phyloP scores from a whole-genome alignment of 2,888 invertebrate genomes.

The Trichopria drosophilae region DNA sequence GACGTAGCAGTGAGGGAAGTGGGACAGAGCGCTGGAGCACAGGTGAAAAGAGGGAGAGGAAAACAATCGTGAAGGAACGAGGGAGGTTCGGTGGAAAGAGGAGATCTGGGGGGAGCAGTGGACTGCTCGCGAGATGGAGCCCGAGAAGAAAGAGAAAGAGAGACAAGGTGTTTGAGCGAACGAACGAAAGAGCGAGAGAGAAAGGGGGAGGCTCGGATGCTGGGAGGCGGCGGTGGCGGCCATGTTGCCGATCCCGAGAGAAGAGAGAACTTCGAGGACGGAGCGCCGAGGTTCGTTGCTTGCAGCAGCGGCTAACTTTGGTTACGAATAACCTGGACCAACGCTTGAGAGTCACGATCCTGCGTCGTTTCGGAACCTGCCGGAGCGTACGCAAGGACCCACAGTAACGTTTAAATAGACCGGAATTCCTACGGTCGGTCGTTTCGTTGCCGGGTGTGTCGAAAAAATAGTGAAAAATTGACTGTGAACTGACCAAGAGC shows the following conservation, averaged over 20 bases:
- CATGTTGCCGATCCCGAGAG: slow-evolving; percentile 70
- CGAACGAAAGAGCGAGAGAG: slow-evolving; percentile 20
- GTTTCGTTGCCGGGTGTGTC: too few relatives aligned
- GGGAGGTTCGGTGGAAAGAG: background rate
- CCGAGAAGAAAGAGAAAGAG: slow-evolving; percentile 31
- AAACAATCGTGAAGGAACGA: slow-evolving; percentile 25
- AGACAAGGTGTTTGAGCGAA: slow-evolving; percentile 30
- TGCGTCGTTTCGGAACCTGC: too few relatives aligned
- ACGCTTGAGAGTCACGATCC: slow-evolving; percentile 1
- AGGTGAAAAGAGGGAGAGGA: slow-evolving; percentile 28
- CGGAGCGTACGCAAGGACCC: slow-evolving; percentile 19
- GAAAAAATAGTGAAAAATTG: too few relatives aligned
- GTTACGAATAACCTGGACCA: slow-evolving; percentile 30
- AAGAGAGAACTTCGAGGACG: slow-evolving; percentile 49
- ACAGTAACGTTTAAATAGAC: too few relatives aligned
- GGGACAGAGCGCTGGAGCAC: slow-evolving; percentile 1
- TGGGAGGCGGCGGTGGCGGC: slow-evolving; percentile 65
- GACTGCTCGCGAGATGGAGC: slow-evolving; percentile 12
- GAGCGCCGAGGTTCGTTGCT: slow-evolving; percentile 50
- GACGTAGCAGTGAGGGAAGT: slow-evolving; percentile 6
- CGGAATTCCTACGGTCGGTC: too few relatives aligned
- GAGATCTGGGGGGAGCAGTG: background rate
- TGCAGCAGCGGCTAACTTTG: slow-evolving; percentile 50
- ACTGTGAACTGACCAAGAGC: too few relatives aligned
- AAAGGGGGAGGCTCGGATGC: slow-evolving; percentile 59